A percentile compares a stretch with the other conserved stretches of the same genome.
Conservation (phyloP, 2,888 invertebrate species). For the Bibio marci region DNA sequence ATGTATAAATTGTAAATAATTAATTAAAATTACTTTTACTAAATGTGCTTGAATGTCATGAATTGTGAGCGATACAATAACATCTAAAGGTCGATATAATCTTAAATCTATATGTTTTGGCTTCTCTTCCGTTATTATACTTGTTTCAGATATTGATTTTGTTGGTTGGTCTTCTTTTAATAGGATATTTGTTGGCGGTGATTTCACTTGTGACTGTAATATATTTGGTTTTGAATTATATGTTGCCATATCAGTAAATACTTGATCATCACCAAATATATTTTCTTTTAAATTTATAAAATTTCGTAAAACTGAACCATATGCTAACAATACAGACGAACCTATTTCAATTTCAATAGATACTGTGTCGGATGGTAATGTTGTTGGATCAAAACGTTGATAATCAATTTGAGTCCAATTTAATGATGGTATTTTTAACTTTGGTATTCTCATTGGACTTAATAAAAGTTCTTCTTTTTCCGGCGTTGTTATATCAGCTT, state of each 20-base stretch:
- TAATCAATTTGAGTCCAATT: constrained; percentile 46
- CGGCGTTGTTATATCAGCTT: constrained; percentile 84
- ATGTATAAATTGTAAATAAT: constrained; percentile 30
- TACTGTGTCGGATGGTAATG: constrained; percentile 74
- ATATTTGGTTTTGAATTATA: constrained; percentile 29
- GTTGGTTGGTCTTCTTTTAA: constrained; percentile 21
- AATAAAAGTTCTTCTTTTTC: constrained; percentile 85
- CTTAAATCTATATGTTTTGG: constrained; percentile 66
- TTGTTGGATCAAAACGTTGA: constrained; percentile 72
- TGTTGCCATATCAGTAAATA: constrained; percentile 81
- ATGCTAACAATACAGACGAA: constrained; percentile 77
- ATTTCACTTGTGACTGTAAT: constrained; percentile 28
- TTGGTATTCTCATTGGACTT: constrained; percentile 77
- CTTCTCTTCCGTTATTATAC: constrained; percentile 39
- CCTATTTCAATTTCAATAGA: constrained; percentile 88
- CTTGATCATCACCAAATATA: constrained; percentile 92
- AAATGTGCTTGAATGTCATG: constrained; percentile 93
- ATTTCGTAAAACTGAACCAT: constrained; percentile 79
- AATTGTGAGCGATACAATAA: constrained; percentile 80
- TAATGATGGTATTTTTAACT: constrained; percentile 51
- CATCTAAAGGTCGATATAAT: constrained; percentile 75
- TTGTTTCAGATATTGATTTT: constrained; percentile 27
- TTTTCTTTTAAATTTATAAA: constrained; percentile 89
- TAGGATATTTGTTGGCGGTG: constrained; percentile 18
- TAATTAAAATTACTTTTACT: constrained; percentile 41